Evolutionary conservation across 2,797 vertebrate species (phyloP), one percentile per base, ranked within the genome.

Genomic region (Salarias fasciatus): DNA sequence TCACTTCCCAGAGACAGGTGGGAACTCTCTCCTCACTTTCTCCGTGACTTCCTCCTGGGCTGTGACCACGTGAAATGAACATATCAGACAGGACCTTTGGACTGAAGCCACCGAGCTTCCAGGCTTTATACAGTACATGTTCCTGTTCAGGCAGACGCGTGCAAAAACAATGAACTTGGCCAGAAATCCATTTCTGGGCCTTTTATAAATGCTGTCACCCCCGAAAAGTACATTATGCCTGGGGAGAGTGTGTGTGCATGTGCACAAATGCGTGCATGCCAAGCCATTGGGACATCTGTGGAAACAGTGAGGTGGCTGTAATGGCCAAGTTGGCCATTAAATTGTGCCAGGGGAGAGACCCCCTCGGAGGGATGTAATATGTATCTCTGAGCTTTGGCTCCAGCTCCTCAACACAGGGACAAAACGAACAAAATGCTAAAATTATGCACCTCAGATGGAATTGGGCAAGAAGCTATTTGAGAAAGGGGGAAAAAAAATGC

Each of bases 251-350:
- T 72, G 57, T 79, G 82, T 80, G 77, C 68, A 67, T 77, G 71
- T 80, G 75, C 65, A 75, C 72, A 72, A 46, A 71, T 80, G 70
- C 63, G 58, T 72, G 53, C 70, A 69, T 79, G 83, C 75, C 67
- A 79, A 75, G 72, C 65, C 66, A 77, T 51, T 45, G 75, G 81
- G 84, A 86, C 86, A 88, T 88, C 86, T 89, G 86, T 67, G 83
- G 69, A 69, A 73, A 72, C 72, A 67, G 62, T 36, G 73, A 80
- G 58, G 68, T 53, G 53, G 68, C 75, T 71, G 53, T 62, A 54
- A 72, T 74, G 44, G 75, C 83, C 82, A 85, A 85, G 77, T 89
- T 84, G 81, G 80, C 80, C 69, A 67, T 78, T 63, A 77, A 80
- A 76, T 66, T 35, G 76, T 49, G 74, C 76, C 77, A 35, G 53